Conservation (phyloP, 2,113 vertebrate genomes). For the Lepus europaeus region DNA sequence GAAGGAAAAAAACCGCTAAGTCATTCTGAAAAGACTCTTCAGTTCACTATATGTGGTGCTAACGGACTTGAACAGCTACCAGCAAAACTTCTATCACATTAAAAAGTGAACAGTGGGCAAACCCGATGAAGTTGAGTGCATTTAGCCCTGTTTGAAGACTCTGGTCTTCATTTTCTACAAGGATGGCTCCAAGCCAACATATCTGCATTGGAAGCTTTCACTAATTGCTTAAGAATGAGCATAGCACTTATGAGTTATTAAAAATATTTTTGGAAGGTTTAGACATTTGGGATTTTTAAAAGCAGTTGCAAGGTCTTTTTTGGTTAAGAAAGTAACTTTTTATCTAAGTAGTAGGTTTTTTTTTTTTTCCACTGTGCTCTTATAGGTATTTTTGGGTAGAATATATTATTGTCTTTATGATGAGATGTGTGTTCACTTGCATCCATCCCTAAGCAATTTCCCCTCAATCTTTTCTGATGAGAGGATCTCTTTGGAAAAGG, state of each 20-base stretch:
- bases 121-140: constrained; percentile 52
- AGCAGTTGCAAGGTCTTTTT: background rate
- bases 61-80: constrained; percentile 78
- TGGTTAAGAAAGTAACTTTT: constrained; percentile 63
- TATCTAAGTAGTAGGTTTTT: constrained; percentile 46
- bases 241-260: constrained; percentile 34
- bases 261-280: constrained; percentile 53
- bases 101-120: constrained; percentile 72
- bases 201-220: constrained; percentile 55
- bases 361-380: constrained; percentile 60
- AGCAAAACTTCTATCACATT: constrained; percentile 68
- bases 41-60: constrained; percentile 77
- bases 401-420: constrained; percentile 56
- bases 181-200: constrained; percentile 54
- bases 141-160: constrained; percentile 59
- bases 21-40: constrained; percentile 61
- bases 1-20: constrained; percentile 62
- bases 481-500: constrained; percentile 55
- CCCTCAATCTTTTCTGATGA: constrained; percentile 47
- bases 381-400: constrained; percentile 57
- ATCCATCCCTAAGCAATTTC: constrained; percentile 51
- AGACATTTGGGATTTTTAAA: constrained; percentile 52
- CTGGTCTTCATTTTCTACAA: constrained; percentile 52
- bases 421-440: constrained; percentile 39
- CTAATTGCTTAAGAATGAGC: constrained; percentile 40